Percentiles rank a stretch among this genome's conserved stretches.
Evolutionary conservation across 1,140 invertebrate genomes (phyloP).

Genomic region (Metopolophium dirhodum): DNA sequence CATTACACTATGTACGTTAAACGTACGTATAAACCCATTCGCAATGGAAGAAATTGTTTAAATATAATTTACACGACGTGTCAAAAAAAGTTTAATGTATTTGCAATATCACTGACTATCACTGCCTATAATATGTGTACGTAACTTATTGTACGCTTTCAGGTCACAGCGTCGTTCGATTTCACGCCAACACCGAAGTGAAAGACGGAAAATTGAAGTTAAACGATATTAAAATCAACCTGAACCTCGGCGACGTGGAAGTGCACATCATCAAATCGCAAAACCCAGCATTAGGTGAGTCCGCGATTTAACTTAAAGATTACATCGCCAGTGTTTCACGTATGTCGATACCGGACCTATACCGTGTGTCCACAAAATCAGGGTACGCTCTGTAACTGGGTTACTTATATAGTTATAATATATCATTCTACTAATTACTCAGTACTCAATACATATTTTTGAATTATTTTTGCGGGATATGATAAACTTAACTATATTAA

Average conservation of each 20-base stretch:
- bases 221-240: neutral
- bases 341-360: neutral
- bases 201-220: neutral
- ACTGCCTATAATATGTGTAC: neutral
- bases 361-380: too few species aligned
- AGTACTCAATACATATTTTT: too few species aligned
- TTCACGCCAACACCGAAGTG: constrained; percentile 3
- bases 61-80: too few species aligned
- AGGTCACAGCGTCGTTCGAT: neutral
- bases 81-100: too few species aligned
- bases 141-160: neutral
- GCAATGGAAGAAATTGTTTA: neutral
- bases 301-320: neutral
- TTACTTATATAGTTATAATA: too few species aligned
- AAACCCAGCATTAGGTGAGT: constrained; percentile 2
- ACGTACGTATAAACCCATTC: neutral
- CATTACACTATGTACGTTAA: neutral
- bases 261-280: neutral
- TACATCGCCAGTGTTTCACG: neutral
- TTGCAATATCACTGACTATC: neutral
- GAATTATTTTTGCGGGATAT: too few species aligned
- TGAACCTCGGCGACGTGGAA: constrained; percentile 17
- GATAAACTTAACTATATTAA: too few species aligned
- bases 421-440: too few species aligned
- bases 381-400: too few species aligned